These are phyloP conservation scores for Leiothrix lutea DNA, from an alignment of 2,113 vertebrate genomes.

Conservation along the genomic window DNA sequence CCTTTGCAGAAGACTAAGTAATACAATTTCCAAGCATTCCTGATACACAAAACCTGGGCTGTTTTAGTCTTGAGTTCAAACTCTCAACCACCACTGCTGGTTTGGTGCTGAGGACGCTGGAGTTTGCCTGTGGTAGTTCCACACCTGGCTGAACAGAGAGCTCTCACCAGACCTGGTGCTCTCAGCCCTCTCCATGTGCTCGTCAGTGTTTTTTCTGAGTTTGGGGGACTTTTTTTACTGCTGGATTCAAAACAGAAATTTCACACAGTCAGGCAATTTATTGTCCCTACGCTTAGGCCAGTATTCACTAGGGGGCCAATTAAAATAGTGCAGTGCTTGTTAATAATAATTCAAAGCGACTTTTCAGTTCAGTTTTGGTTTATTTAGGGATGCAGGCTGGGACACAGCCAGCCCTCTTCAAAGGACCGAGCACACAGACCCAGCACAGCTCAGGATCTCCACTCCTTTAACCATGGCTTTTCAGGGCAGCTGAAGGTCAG, in stretches of 20 bases:
- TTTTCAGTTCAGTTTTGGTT: background rate
- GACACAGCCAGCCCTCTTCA: background rate
- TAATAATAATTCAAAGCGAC: constrained; percentile 1
- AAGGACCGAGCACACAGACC: background rate
- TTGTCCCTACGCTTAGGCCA: background rate
- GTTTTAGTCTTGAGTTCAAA: background rate
- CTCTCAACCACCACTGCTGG: background rate
- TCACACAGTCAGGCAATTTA: background rate
- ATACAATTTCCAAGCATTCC: background rate
- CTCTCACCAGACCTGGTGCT: background rate
- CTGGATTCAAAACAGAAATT: background rate
- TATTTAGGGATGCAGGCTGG: background rate
- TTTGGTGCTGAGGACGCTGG: background rate
- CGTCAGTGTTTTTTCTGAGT: too few species aligned
- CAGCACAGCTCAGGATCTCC: rapidly evolving
- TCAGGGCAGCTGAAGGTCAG: background rate
- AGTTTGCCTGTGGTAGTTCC: background rate
- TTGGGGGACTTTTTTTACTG: background rate
- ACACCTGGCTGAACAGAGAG: background rate
- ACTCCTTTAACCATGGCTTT: background rate
- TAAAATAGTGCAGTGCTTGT: constrained; percentile 21
- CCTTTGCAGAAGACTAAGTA: background rate
- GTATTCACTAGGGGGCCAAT: constrained; percentile 18
- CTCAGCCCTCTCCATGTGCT: background rate
- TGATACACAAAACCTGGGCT: background rate